Base-by-base conservation (phyloP, 2,797 vertebrate genomes). In the Pelobates cultripes region DNA sequence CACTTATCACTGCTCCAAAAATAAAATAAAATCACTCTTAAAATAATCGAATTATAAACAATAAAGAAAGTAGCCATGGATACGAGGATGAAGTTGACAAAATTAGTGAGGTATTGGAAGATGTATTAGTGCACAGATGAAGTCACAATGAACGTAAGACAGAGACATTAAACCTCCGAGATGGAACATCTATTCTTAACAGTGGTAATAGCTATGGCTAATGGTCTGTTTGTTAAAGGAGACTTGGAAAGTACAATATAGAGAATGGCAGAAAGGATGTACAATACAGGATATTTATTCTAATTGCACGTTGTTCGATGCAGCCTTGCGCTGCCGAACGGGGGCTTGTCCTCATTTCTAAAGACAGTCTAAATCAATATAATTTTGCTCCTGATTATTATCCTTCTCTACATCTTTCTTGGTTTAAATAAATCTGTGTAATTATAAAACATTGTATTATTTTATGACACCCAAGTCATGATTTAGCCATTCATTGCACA, bases 1-100 rank as follows among this genome's bases (percentile, higher is more conserved):
- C 93, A 94, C 90, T 90, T 89, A 88, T 89, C 87, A 89, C 89
- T 89, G 91, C 93, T 93, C 93, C 92, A 60, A 91, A 94, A 94
- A 95, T 94, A 89, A 90, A 89, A 89, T 87, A 89, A 90, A 85
- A 89, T 89, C 79, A 88, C 87, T 90, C 90, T 87, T 90, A 89
- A 88, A 89, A 90, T 90, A 91, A 90, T 88, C 89, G 88, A 83
- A 86, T 85, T 88, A 89, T 91, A 89, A 92, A 90, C 90, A 90
- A 89, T 90, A 86, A 86, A 89, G 88, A 85, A 70, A 85, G 89
- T 87, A 75, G 90, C 86, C 90, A 87, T 85, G 90, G 88, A 83
- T 87, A 89, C 88, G 41, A 43, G 85, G 86, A 78, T 68, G 85
- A 85, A 88, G 88, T 90, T 86, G 85, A 86, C 83, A 47, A 60